Percentiles rank a stretch among this genome's conserved stretches.
phyloP scores from a whole-genome alignment of 1,140 invertebrate species.

The Ganaspis sp. region DNA sequence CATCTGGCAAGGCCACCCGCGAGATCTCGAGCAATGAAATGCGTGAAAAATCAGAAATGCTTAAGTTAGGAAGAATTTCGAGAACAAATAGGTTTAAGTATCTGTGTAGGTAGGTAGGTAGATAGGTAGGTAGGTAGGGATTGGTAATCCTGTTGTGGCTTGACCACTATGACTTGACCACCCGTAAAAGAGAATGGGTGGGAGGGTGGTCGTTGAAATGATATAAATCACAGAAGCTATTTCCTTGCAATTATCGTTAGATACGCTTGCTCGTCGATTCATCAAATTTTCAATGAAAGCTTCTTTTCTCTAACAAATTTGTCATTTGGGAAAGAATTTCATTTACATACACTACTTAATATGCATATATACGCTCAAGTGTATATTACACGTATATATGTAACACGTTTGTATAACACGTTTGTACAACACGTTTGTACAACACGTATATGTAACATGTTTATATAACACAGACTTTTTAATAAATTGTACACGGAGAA shows the following conservation, averaged over 20 bases:
- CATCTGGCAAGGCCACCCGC: constrained; percentile 26
- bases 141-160: constrained; percentile 45
- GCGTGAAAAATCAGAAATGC: constrained; percentile 61
- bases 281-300: constrained; percentile 50
- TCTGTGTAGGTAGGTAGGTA: constrained; percentile 13
- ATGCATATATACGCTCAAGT: background rate
- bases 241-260: constrained; percentile 59
- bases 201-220: constrained; percentile 49
- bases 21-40: constrained; percentile 28
- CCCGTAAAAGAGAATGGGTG: constrained; percentile 42
- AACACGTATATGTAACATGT: too few relatives aligned
- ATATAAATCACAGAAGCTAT: constrained; percentile 55
- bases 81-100: constrained; percentile 44
- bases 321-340: constrained; percentile 39
- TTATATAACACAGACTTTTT: too few relatives aligned
- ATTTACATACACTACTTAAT: background rate
- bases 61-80: constrained; percentile 48
- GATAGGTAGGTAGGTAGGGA: constrained; percentile 5
- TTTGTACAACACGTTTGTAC: too few relatives aligned
- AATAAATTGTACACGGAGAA: too few relatives aligned
- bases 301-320: constrained; percentile 48
- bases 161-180: constrained; percentile 35
- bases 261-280: constrained; percentile 55
- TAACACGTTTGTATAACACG: too few relatives aligned
- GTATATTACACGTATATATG: too few relatives aligned